A percentile compares a stretch with the other conserved stretches of the same genome.
Evolutionary conservation across 2,888 invertebrate genomes (phyloP).

Genomic region (Julus scanicus): DNA sequence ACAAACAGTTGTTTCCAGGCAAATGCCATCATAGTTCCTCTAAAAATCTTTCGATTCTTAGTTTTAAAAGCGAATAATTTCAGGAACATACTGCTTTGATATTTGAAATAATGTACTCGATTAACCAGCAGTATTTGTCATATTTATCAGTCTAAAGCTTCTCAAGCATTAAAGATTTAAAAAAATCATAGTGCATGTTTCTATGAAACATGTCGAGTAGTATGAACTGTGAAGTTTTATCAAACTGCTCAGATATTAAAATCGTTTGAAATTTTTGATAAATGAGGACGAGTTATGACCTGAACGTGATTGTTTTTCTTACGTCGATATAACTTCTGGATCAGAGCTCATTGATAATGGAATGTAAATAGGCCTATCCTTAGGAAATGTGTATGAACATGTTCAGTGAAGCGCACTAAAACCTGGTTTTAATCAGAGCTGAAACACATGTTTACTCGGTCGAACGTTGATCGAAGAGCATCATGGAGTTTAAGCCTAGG

Average conservation of each 20-base stretch:
- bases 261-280: not conserved
- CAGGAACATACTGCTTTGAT: no score
- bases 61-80: no score
- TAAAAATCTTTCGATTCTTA: no score
- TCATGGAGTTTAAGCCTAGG: not conserved
- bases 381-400: not conserved
- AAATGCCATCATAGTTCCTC: no score
- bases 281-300: not conserved
- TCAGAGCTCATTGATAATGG: not conserved
- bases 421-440: not conserved
- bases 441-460: constrained; percentile 24
- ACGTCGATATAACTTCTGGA: not conserved
- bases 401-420: constrained; percentile 6
- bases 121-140: no score
- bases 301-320: not conserved
- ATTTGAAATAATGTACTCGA: no score
- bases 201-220: no score
- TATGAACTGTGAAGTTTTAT: no score
- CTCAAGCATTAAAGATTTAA: no score
- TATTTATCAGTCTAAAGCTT: no score
- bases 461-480: constrained; percentile 18
- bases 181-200: no score
- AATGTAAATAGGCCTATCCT: not conserved
- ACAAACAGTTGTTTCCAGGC: no score
- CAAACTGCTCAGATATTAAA: not conserved